Conservation (phyloP, 1,140 invertebrate genomes). For the Laodelphax striatellus region DNA sequence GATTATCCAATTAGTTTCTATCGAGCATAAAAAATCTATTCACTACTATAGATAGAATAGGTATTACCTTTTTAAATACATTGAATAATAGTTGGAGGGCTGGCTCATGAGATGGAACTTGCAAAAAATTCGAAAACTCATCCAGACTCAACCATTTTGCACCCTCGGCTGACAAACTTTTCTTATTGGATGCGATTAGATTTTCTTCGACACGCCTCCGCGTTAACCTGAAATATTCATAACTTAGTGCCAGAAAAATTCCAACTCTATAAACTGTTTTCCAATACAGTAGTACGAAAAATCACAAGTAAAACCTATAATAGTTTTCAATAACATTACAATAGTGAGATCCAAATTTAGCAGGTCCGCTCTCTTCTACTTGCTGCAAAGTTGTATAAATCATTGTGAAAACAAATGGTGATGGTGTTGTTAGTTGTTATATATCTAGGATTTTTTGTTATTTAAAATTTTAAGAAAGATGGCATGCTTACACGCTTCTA, state of each 20-base stretch:
- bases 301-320: background rate
- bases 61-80: slow-evolving; percentile 27
- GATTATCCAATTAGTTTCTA: too few relatives aligned
- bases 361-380: too few relatives aligned
- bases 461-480: too few relatives aligned
- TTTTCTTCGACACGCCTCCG: slow-evolving; percentile 28
- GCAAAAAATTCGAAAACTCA: slow-evolving; percentile 27
- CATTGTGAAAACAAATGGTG: too few relatives aligned
- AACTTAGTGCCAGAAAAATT: background rate
- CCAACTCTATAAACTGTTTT: background rate
- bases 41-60: slow-evolving; percentile 23
- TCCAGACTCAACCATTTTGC: slow-evolving; percentile 19
- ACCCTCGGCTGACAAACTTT: slow-evolving; percentile 19
- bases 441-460: too few relatives aligned
- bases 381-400: too few relatives aligned
- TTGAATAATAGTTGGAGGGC: slow-evolving; percentile 33
- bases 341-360: too few relatives aligned
- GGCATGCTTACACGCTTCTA: too few relatives aligned
- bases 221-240: slow-evolving; percentile 23
- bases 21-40: too few relatives aligned
- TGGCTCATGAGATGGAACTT: slow-evolving; percentile 34
- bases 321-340: background rate
- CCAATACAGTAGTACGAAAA: background rate
- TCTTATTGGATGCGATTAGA: slow-evolving; percentile 10
- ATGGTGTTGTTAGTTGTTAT: too few relatives aligned